These are phyloP conservation scores for Spialia ferax DNA, from an alignment of 2,888 invertebrate species.

Conservation along the genomic window DNA sequence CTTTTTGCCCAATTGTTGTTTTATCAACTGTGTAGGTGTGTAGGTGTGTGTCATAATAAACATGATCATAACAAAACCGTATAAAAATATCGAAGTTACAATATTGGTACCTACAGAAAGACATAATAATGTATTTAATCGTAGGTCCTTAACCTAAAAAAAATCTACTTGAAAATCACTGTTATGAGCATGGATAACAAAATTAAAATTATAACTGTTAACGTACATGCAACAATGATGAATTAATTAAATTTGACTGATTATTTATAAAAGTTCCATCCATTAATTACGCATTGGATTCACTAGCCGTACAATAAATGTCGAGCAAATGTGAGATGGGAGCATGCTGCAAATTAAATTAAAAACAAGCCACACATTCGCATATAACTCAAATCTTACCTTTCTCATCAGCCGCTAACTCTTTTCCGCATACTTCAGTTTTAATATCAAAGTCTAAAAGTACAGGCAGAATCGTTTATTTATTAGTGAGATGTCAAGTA, in stretches of 20 bases:
- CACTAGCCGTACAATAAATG: neutral
- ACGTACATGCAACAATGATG: neutral
- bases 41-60: too few species aligned
- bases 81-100: too few species aligned
- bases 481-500: constrained; percentile 74
- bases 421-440: constrained; percentile 37
- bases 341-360: constrained; percentile 67
- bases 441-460: constrained; percentile 42
- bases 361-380: constrained; percentile 56
- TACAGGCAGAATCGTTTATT: constrained; percentile 61
- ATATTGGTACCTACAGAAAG: too few species aligned
- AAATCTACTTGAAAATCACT: neutral
- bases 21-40: neutral
- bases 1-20: too few species aligned
- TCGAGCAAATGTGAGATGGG: neutral
- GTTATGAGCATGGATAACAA: neutral
- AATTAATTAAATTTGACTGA: neutral
- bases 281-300: neutral
- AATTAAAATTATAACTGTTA: neutral
- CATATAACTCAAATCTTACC: constrained; percentile 36
- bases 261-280: too few species aligned
- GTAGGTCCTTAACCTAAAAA: neutral
- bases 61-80: too few species aligned
- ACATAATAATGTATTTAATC: too few species aligned
- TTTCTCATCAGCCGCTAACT: constrained; percentile 24